Evolutionary conservation across 2,888 invertebrate genomes (phyloP), one percentile per base, ranked within the genome.

Genomic region (Spialia ferax): DNA sequence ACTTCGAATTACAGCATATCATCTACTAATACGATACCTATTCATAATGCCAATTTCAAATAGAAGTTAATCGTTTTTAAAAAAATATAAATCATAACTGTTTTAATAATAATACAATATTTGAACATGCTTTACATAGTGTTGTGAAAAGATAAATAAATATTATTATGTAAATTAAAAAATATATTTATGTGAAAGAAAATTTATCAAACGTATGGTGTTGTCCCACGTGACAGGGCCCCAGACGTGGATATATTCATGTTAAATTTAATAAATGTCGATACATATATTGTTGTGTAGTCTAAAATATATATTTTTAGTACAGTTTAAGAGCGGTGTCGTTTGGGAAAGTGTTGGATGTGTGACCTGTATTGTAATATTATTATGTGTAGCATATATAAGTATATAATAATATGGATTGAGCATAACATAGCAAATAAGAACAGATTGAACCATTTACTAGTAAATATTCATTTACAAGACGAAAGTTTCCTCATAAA

Each of bases 171-270:
- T 3, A 50, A 13, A 50, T 5, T 23, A 22, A 50, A 23, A 50
- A 23, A 50, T 23, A 50, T 50, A 22, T 50, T 50, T 50, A 50
- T 50, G 22, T 50, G n/a, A n/a, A n/a, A 50, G 23, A 20, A 11
- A 23, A 23, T 13, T 5, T 50, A 22, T 23, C 11, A 22, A 22
- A 50, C 50, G 22, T 8, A 50, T 23, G 23, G 50, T 50, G 23
- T 50, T 23, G 50, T 50, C 22, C 50, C 13, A 50, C 13, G 3
- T 1, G 50, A 50, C 23, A 5, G 50, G 50, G 15, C 50, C 50
- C 50, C 50, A 23, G 0, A 13, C 50, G 50, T 50, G 50, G 10
- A 11, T 22, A 8, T 45, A 20, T 48, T 18, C 48, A 20, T 18
- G 1, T 0, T 18, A 10, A 45, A 45, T 15, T 1, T 18, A 18